These are phyloP conservation scores for Papilio dardanus DNA, from an alignment of 1,140 invertebrate species.

Conservation along the genomic window DNA sequence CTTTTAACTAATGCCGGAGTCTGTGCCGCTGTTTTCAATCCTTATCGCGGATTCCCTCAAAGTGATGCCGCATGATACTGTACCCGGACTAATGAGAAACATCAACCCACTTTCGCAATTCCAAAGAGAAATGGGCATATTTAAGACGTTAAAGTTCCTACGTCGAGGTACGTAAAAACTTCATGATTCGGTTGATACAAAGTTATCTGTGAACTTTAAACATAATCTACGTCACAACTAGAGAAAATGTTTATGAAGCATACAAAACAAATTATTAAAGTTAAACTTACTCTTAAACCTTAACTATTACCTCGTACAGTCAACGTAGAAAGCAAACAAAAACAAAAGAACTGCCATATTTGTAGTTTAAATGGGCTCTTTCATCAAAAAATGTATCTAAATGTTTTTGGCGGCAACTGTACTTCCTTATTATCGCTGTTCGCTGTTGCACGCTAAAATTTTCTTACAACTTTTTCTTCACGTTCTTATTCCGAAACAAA, in stretches of 20 bases:
- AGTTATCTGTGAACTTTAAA: not conserved
- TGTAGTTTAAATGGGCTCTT: not conserved
- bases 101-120: conserved; percentile 10
- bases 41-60: conserved; percentile 48
- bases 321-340: not conserved
- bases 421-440: not conserved
- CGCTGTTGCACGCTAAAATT: conserved; percentile 5
- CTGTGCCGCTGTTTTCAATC: conserved; percentile 44
- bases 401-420: not conserved
- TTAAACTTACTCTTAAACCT: not conserved
- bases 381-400: conserved; percentile 1
- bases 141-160: not conserved
- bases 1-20: conserved; percentile 46
- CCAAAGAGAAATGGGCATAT: conserved; percentile 13
- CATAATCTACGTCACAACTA: not conserved
- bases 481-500: conserved; percentile 35
- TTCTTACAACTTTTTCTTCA: not conserved
- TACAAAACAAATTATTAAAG: not conserved
- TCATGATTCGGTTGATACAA: not conserved
- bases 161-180: not conserved
- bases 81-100: conserved; percentile 10
- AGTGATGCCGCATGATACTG: conserved; percentile 23
- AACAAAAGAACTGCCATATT: not conserved
- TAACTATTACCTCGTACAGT: not conserved
- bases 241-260: not conserved